Base-by-base conservation (phyloP, 1,140 invertebrate species). In the Bombus consobrinus region DNA sequence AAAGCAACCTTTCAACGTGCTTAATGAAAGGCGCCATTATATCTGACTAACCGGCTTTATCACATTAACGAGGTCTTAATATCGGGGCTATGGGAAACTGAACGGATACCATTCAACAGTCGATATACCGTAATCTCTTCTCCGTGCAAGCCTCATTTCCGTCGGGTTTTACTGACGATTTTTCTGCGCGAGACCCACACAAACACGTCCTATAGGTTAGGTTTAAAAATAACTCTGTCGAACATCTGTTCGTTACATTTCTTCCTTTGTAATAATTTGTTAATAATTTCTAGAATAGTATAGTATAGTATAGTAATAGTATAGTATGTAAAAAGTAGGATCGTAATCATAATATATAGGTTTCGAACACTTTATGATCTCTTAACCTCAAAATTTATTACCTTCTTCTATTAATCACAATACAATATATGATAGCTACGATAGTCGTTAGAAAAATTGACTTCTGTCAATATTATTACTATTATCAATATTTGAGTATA, bases 11-110 rank as follows among this genome's bases (percentile, higher is more conserved):
- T 73, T 77, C 83, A 80, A 57, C 41, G 76, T 64, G 83, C 41
- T 71, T 85, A 85, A 85, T 85, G 76, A 85, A 85, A 85, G 83
- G 37, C 83, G 43, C 39, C 83, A 85, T 85, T 85, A 85, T 85
- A 72, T 80, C 76, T 53, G 83, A 53, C 83, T 80, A 71, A 77
- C 68, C 39, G 62, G 77, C 76, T 72, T 85, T 80, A 85, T 85
- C 83, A 39, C 68, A 66, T 72, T 79, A 85, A 85, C 83, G 83
- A 85, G 77, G 68, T 85, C 83, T 85, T 85, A 85, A 80, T 85
- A 85, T 85, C 83, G 28, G 18, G 41, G 68, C 76, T 80, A 85
- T 80, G 77, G 83, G 76, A 85, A 85, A 85, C 83, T 85, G 83
- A 85, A 85, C 83, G 83, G 83, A 72, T 43, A 62, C 83, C 83